Evolutionary conservation across 37 sponge, comb jelly and placozoan genomes (phyloP).

Genomic region (Corticium candelabrum): DNA sequence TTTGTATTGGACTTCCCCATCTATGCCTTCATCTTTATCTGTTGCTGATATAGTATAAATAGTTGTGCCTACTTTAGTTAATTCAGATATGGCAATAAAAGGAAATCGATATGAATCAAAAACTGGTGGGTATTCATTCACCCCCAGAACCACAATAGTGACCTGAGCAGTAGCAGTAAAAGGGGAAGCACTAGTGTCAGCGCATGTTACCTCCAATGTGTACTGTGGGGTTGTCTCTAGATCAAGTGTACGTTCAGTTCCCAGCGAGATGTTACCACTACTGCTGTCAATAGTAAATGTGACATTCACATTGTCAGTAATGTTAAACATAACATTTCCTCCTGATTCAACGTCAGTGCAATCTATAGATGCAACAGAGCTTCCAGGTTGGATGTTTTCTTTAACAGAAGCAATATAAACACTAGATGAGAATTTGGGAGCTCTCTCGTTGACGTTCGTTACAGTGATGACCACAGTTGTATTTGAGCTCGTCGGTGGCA

Average conservation of each 20-base stretch:
- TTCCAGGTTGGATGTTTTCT: conserved; percentile 16
- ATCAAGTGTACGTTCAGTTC: background rate
- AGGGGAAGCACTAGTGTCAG: background rate
- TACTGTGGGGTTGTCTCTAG: background rate
- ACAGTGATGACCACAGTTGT: conserved; percentile 21
- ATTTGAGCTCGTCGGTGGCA: background rate
- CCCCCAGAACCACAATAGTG: background rate
- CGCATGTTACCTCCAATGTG: background rate
- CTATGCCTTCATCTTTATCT: conserved; percentile 44
- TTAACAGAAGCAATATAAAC: conserved; percentile 24
- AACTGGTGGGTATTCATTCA: background rate
- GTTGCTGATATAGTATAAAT: conserved; percentile 28
- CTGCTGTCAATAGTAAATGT: conserved; percentile 2
- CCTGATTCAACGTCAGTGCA: conserved; percentile 44
- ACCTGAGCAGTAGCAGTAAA: background rate
- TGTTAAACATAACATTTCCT: background rate
- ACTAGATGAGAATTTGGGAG: conserved; percentile 22
- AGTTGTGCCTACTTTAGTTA: conserved; percentile 21
- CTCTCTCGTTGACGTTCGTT: conserved; percentile 33
- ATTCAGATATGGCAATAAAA: conserved; percentile 19
- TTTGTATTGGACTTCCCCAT: conserved; percentile 34
- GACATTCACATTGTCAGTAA: background rate
- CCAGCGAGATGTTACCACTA: conserved; percentile 14
- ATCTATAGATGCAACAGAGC: conserved; percentile 11
- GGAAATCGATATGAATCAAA: conserved; percentile 30